These are phyloP conservation scores for Marronus borbonicus DNA, from an alignment of 2,888 invertebrate genomes.

Conservation along the genomic window DNA sequence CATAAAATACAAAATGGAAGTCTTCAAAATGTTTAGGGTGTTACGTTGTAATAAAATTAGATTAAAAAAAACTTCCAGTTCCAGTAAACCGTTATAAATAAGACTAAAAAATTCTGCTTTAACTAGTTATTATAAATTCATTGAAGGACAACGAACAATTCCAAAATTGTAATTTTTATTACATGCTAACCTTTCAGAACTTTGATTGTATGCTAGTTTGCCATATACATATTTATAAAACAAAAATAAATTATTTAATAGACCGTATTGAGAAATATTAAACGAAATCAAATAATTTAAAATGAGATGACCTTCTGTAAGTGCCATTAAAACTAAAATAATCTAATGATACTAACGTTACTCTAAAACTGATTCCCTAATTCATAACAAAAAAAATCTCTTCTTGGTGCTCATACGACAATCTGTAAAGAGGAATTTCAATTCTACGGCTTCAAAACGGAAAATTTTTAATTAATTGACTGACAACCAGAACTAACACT, in stretches of 20 bases:
- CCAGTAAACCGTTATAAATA: no score
- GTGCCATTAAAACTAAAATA: conserved; percentile 26
- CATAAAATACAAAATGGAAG: no score
- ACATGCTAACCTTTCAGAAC: no score
- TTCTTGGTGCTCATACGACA: conserved; percentile 28
- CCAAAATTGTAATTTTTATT: no score
- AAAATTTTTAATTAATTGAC: neutral
- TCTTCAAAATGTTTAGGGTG: no score
- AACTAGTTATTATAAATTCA: no score
- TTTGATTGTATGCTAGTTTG: neutral
- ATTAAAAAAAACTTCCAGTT: no score
- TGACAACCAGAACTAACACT: neutral
- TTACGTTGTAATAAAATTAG: no score
- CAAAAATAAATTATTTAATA: conserved; percentile 5
- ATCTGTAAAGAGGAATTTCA: neutral
- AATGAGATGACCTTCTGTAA: neutral
- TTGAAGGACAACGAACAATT: no score
- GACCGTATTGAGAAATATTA: conserved; percentile 1
- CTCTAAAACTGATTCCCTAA: neutral
- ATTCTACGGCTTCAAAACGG: neutral
- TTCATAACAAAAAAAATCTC: neutral
- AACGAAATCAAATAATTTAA: conserved; percentile 4
- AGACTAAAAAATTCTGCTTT: no score
- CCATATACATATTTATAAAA: conserved; percentile 9
- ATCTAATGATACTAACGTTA: conserved; percentile 2